Percentiles rank a stretch among this genome's conserved stretches.
These are phyloP conservation scores for Cosmia pyralina DNA, from an alignment of 2,888 invertebrate genomes.

Conservation along the genomic window DNA sequence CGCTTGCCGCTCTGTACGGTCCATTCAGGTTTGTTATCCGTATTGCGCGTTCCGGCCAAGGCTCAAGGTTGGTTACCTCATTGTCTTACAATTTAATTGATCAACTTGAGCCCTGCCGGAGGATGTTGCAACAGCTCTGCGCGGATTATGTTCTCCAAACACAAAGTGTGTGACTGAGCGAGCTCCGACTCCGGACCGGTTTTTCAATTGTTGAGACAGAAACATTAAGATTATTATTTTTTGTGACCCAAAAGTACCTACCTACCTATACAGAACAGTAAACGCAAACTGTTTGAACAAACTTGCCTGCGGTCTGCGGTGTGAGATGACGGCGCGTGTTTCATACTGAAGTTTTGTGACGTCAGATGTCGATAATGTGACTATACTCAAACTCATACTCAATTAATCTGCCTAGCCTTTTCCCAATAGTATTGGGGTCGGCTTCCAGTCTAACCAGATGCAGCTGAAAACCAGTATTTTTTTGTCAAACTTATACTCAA, in stretches of 20 bases:
- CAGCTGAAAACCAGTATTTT: too few species aligned
- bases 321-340: neutral
- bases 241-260: neutral
- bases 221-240: neutral
- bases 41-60: slow-evolving; percentile 25
- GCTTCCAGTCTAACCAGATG: too few species aligned
- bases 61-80: slow-evolving; percentile 46
- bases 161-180: slow-evolving; percentile 17
- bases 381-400: too few species aligned
- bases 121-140: slow-evolving; percentile 50
- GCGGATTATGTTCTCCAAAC: slow-evolving; percentile 1
- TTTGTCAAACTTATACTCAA: too few species aligned
- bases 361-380: too few species aligned
- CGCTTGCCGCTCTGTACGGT: slow-evolving; percentile 17
- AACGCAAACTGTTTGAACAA: neutral
- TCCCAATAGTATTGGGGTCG: too few species aligned
- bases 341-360: neutral
- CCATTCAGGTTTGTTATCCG: slow-evolving; percentile 34
- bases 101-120: slow-evolving; percentile 23
- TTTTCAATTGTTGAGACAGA: neutral
- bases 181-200: neutral
- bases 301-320: neutral
- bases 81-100: slow-evolving; percentile 52
- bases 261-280: neutral
- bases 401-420: too few species aligned